Evolutionary conservation across 2,797 vertebrate genomes (phyloP), one percentile per base, ranked within the genome.

Genomic region (Galagoides demidoff): DNA sequence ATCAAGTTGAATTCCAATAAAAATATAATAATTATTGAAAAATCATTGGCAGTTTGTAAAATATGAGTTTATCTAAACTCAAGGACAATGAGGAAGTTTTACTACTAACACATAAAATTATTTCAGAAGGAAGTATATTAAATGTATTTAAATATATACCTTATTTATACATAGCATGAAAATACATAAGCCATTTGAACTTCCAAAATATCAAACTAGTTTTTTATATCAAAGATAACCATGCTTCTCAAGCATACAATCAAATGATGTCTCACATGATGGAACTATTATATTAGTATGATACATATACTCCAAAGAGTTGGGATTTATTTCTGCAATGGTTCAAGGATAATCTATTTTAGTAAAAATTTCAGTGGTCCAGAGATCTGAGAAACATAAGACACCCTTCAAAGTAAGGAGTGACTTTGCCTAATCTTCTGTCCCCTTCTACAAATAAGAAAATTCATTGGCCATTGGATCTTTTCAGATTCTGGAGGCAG

Each of bases 21-120:
- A 92, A 94, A 52, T 1, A 74, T 5, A 68, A 34, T 63, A 89
- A 34, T 85, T 70, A 29, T 27, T 70, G 3, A 70, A 89, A 86
- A 90, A 89, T 59, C 68, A 84, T 77, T 82, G 64, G 10, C 27
- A 84, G 13, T 76, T 92, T 82, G 4, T 73, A 85, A 94, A 74
- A 70, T 74, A 64, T 27, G 16, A 23, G 13, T 39, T 92, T 70
- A 85, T 84, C 3, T 91, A 59, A 77, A 39, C 91, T 94, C 6
- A 91, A 68, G 23, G 1, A 20, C 17, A 66, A 4, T n/a, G 6
- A 25, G 59, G 63, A 39, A 59, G 19, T 29, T n/a, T 74, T 88
- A 16, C 10, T 74, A 49, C 14, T 78, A 84, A 68, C 59, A n/a
- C 0, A 66, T 3, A 91, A 91, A 68, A 10, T 37, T 95, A 59